Conservation (phyloP, 2,888 invertebrate species). For the Drosophila sordidula region DNA sequence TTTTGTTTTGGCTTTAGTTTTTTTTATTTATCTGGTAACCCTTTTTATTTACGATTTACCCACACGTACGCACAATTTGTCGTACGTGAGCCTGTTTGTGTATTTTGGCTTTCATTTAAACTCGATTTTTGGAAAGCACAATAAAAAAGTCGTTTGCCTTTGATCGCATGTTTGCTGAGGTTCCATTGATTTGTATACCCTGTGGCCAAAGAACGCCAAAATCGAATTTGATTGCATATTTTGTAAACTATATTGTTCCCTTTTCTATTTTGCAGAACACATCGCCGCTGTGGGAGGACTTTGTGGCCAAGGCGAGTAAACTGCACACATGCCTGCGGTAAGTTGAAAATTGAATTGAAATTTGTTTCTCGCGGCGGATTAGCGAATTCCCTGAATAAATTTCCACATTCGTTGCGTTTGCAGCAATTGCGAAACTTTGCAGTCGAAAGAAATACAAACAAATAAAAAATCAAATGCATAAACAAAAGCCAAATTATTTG, state of each 20-base stretch:
- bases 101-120: slow-evolving; percentile 24
- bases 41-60: slow-evolving; percentile 28
- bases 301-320: slow-evolving; percentile 96
- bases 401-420: slow-evolving; percentile 4
- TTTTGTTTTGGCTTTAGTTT: background rate
- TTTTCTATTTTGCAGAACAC: slow-evolving; percentile 89
- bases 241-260: background rate
- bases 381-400: background rate
- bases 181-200: slow-evolving; percentile 38
- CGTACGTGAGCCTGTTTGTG: slow-evolving; percentile 9
- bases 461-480: slow-evolving; percentile 37
- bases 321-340: slow-evolving; percentile 97
- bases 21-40: slow-evolving; percentile 7
- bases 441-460: slow-evolving; percentile 14
- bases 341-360: slow-evolving; percentile 84
- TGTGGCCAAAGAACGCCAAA: background rate
- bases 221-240: background rate
- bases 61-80: slow-evolving; percentile 49
- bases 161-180: slow-evolving; percentile 28
- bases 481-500: slow-evolving; percentile 43
- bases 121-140: slow-evolving; percentile 1
- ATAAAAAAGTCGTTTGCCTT: slow-evolving; percentile 44
- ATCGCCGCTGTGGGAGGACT: slow-evolving; percentile 97
- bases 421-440: slow-evolving; percentile 40
- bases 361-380: background rate